phyloP scores from a whole-genome alignment of 2,797 vertebrate genomes.

The Peromyscus aztecus region DNA sequence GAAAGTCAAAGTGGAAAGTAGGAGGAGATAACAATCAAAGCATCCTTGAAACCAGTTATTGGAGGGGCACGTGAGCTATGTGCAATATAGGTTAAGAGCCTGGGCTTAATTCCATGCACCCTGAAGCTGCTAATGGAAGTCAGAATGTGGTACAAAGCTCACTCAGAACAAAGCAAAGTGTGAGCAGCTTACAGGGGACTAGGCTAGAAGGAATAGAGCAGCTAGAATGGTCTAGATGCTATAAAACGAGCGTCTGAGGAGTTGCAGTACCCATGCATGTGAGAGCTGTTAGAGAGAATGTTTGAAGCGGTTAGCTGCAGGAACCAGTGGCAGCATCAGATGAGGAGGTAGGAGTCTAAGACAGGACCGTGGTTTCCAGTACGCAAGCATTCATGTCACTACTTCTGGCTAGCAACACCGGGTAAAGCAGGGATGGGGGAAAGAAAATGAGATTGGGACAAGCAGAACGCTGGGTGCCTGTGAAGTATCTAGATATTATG shows the following conservation, averaged over 20 bases:
- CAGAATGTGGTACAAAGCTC: neutral
- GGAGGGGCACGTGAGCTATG: neutral
- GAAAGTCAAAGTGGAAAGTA: neutral
- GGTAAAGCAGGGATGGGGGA: neutral
- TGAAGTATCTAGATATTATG: neutral
- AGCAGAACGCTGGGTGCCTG: neutral
- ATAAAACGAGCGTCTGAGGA: neutral
- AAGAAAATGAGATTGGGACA: neutral
- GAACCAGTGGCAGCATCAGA: neutral
- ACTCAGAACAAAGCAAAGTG: too few species aligned
- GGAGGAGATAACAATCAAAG: neutral
- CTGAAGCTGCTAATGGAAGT: neutral
- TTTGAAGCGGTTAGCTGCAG: neutral
- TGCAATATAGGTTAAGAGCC: neutral
- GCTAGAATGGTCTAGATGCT: neutral
- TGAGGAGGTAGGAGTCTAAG: neutral
- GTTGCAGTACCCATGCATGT: neutral
- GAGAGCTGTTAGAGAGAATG: neutral
- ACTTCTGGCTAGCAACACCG: neutral
- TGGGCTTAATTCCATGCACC: neutral
- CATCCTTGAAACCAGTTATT: neutral
- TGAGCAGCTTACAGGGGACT: neutral
- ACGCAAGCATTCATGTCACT: neutral
- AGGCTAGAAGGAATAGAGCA: neutral
- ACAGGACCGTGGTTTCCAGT: neutral